Evolutionary conservation across 1,140 invertebrate genomes (phyloP).

Genomic region (Papilio xuthus): DNA sequence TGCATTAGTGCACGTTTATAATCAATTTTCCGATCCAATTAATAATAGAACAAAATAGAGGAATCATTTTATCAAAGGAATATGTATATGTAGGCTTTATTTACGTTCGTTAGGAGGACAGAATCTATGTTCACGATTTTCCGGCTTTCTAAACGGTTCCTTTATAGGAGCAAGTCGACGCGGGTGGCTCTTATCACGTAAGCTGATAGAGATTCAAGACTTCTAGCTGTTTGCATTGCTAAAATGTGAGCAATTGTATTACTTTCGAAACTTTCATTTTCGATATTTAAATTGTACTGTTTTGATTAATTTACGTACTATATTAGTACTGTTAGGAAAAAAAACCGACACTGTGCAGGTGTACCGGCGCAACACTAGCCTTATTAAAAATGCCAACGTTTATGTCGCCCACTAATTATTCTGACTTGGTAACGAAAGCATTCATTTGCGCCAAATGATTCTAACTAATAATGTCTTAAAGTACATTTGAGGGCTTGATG

Average conservation of each 20-base stretch:
- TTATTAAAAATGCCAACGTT: too few species aligned
- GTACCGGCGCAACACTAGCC: too few species aligned
- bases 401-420: too few species aligned
- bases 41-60: constrained; percentile 12
- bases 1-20: not conserved
- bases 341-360: too few species aligned
- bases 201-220: constrained; percentile 16
- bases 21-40: not conserved
- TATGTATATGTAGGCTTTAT: constrained; percentile 56
- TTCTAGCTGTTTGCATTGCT: constrained; percentile 5
- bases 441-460: too few species aligned
- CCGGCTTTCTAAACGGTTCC: constrained; percentile 66
- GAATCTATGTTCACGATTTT: constrained; percentile 70
- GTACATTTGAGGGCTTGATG: too few species aligned
- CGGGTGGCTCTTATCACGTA: constrained; percentile 28
- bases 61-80: constrained; percentile 36
- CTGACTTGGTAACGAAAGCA: too few species aligned
- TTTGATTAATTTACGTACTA: not conserved
- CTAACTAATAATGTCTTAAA: too few species aligned
- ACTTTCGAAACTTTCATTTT: constrained; percentile 21
- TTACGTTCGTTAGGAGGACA: too few species aligned
- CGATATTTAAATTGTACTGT: not conserved
- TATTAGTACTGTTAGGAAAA: too few species aligned
- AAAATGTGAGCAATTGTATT: not conserved
- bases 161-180: constrained; percentile 54